Evolutionary conservation across 1,140 invertebrate genomes (phyloP), one percentile per base, ranked within the genome.

Genomic region (Solenopsis invicta): DNA sequence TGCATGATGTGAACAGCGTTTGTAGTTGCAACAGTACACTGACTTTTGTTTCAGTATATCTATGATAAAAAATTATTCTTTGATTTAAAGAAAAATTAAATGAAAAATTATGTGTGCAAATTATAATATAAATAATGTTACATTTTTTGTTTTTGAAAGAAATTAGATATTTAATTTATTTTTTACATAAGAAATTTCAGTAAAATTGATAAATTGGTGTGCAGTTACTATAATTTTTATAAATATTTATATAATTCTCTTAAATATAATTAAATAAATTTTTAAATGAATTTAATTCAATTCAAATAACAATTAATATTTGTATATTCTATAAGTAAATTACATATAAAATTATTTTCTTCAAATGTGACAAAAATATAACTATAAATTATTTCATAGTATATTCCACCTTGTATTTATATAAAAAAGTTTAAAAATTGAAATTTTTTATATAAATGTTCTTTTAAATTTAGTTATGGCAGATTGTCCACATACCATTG

Each of bases 401-500:
- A 66, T 16, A 34, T 66, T 12, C 0, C 45, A 54, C 48, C n/a
- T 1, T 67, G 29, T 74, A 78, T 72, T 59, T 76, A n/a, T 56
- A 34, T 13, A 50, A 74, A 59, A 21, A 45, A 10, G 41, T 71
- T 71, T 24, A 80, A 62, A 82, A 21, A 85, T 72, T 71, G 71
- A 34, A 67, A 4, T 34, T 12, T 16, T 6, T 74, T 59, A 24
- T 4, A 75, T 90, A 85, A 29, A 54, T 84, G 74, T 80, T 82
- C 21, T 85, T 89, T 45, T 93, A 90, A 71, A 90, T 92, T 1
- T 94, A 99, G 99, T 99, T 96, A 99, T 99, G 99, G 98, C 99
- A 88, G 99, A 99, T 96, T 99, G 99, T 96, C 99, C 99, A 62
- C 99, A 99, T 94, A 99, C 99, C 66, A 99, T 99, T 96, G 99